phyloP scores from a whole-genome alignment of 2,113 vertebrate species.

The Epinephelus fuscoguttatus region DNA sequence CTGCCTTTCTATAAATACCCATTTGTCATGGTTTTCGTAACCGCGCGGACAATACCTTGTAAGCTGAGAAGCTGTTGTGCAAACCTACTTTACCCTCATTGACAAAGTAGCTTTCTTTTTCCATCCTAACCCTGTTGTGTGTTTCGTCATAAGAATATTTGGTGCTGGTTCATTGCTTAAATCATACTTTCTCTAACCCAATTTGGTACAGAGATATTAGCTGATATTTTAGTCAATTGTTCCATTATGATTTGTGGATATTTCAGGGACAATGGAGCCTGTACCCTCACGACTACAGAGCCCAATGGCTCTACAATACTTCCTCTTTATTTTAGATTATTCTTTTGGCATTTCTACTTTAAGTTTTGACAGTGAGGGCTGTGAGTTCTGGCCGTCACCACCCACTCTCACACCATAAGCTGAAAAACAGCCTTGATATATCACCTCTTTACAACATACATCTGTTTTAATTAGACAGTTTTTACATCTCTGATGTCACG shows the following conservation, averaged over 20 bases:
- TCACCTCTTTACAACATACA: neutral
- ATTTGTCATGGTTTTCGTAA: neutral
- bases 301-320: neutral
- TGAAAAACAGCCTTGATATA: neutral
- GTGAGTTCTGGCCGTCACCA: neutral
- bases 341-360: no score
- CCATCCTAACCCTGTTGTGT: no score
- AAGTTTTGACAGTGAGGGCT: no score
- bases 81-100: neutral
- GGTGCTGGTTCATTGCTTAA: neutral
- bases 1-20: conserved; percentile 2
- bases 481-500: neutral
- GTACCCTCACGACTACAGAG: neutral
- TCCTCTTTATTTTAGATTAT: no score
- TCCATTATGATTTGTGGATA: neutral
- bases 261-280: neutral
- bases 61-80: neutral
- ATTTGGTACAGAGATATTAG: neutral
- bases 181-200: neutral
- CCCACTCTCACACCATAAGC: neutral
- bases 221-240: neutral
- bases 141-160: neutral
- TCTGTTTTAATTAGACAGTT: neutral
- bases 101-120: conserved; percentile 3
- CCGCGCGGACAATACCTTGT: neutral